Evolutionary conservation across 2,888 invertebrate species (phyloP).

Genomic region (Tetramorium bicarinatum): DNA sequence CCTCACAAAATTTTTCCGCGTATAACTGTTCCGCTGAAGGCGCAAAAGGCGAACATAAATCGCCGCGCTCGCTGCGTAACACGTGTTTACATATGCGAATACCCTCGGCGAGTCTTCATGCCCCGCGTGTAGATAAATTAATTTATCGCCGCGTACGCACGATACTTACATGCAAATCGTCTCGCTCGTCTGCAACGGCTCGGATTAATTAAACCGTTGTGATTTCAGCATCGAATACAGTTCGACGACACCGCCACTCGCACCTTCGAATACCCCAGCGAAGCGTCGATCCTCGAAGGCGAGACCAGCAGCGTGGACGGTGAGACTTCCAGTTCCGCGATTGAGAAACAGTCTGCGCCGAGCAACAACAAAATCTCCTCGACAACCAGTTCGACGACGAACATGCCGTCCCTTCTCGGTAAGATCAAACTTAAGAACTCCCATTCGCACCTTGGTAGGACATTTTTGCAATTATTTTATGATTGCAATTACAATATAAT

Average conservation of each 20-base stretch:
- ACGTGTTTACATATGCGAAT: conserved; percentile 47
- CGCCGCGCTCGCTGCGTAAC: not conserved
- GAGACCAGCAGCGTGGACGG: conserved; percentile 83
- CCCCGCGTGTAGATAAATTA: conserved; percentile 12
- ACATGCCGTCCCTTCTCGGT: conserved; percentile 83
- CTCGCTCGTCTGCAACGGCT: not conserved
- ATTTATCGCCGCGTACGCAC: conserved; percentile 1
- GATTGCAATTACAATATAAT: not conserved
- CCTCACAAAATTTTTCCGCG: conserved; percentile 54
- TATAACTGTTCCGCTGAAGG: conserved; percentile 58
- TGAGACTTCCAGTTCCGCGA: conserved; percentile 80
- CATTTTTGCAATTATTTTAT: not conserved
- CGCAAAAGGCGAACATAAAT: conserved; percentile 39
- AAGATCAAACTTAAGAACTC: conserved; percentile 63
- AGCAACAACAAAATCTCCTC: conserved; percentile 79
- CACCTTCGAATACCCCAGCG: conserved; percentile 97
- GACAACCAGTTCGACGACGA: conserved; percentile 71
- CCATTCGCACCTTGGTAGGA: not conserved
- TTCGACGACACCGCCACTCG: conserved; percentile 96
- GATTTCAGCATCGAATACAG: conserved; percentile 93
- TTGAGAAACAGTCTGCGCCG: conserved; percentile 77
- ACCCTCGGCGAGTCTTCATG: not conserved
- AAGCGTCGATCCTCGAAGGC: conserved; percentile 93
- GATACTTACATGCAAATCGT: conserved; percentile 14
- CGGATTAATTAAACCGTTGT: conserved; percentile 6